phyloP scores from a whole-genome alignment of 2,113 vertebrate genomes.

The Microtus pennsylvanicus region DNA sequence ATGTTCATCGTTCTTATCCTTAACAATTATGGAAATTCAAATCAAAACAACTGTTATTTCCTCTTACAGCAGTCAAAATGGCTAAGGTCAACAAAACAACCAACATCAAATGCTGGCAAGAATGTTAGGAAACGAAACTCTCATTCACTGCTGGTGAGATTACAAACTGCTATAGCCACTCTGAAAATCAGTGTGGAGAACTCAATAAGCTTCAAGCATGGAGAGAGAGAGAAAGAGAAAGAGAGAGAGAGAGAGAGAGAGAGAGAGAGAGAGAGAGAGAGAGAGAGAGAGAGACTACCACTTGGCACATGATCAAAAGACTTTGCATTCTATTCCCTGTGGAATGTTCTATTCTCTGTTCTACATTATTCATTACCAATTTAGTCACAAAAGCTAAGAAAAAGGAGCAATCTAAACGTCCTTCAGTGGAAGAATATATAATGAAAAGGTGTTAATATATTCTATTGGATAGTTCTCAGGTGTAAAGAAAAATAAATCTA shows the following conservation, averaged over 20 bases:
- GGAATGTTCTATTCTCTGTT: neutral
- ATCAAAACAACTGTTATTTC: neutral
- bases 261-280: no score
- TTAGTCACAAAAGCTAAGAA: neutral
- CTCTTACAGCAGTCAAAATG: neutral
- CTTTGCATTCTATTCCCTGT: neutral
- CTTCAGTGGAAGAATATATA: neutral
- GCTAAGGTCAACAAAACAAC: neutral
- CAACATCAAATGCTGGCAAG: neutral
- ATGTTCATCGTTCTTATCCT: neutral
- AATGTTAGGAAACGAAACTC: neutral
- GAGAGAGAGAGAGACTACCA: neutral
- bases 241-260: no score
- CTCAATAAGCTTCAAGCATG: no score
- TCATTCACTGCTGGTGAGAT: neutral
- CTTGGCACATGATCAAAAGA: neutral
- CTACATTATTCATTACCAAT: neutral
- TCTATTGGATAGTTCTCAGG: neutral
- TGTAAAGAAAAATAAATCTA: neutral
- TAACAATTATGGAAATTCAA: neutral
- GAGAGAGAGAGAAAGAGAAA: no score
- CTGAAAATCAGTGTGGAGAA: neutral
- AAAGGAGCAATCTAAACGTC: neutral
- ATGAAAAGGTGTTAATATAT: neutral
- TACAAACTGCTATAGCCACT: neutral